Evolutionary conservation across 2,113 vertebrate species (phyloP).

Genomic region (Protobothrops flavoviridis): DNA sequence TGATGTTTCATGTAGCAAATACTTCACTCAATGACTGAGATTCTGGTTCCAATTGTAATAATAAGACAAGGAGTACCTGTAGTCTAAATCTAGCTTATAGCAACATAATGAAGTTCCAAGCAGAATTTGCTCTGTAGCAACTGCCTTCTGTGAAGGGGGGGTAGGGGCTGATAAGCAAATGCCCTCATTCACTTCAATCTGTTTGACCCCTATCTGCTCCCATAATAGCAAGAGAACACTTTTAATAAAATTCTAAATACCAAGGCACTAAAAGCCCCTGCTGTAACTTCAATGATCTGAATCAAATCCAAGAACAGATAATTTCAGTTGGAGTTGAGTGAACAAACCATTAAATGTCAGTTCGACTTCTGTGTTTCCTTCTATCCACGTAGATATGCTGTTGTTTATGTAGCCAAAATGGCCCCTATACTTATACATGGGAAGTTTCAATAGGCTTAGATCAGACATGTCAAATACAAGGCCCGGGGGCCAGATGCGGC

Average conservation of each 20-base stretch:
- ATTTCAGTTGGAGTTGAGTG: not conserved
- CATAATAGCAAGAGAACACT: not conserved
- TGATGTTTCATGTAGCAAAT: not conserved
- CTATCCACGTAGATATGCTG: not conserved
- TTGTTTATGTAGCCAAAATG: not conserved
- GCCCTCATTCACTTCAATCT: not conserved
- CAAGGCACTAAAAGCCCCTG: not conserved
- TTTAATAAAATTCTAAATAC: not conserved
- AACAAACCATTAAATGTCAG: not conserved
- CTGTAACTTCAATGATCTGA: not conserved
- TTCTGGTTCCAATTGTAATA: not conserved
- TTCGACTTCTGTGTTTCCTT: not conserved
- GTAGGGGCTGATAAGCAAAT: not conserved
- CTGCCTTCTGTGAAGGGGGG: too few relatives aligned
- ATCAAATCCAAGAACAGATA: not conserved
- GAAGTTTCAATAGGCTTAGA: not conserved
- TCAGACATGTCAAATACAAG: too few relatives aligned
- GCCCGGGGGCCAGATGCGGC: too few relatives aligned
- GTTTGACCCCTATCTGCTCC: not conserved
- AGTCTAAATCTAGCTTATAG: not conserved
- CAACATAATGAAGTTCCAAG: not conserved
- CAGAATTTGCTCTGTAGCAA: not conserved
- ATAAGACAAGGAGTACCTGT: not conserved
- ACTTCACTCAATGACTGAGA: not conserved
- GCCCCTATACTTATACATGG: not conserved